Evolutionary conservation across 2,113 vertebrate species (phyloP), one percentile per base, ranked within the genome.

Genomic region (Sapajus apella): DNA sequence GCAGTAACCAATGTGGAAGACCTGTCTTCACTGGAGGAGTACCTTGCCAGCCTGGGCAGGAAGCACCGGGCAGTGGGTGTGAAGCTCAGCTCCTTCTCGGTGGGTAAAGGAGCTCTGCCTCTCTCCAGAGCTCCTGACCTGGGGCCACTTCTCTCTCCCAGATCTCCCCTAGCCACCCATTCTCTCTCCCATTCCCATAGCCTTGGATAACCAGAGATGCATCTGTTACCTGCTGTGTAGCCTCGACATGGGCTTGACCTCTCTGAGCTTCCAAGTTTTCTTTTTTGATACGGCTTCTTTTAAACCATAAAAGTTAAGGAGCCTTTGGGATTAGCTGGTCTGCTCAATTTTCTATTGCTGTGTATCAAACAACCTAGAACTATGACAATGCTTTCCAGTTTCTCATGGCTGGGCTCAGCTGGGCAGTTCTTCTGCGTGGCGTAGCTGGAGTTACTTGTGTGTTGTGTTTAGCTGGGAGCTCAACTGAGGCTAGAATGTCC

Each of bases 31-130:
- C 97, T 99, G 98, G 99, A 99, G 83, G 99, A 99, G 47, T 99
- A 99, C 97, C 98, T 99, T 91, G 98, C 99, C 64, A 98, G 99
- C 97, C 98, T 99, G 2, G 99, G 99, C 92, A 99, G 98, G 98
- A 99, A 99, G 98, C 99, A 99, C 94, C 99, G 99, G 91, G 98
- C 99, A 2, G 98, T 99, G 17, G 99, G 99, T 13, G 99, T 99
- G 95, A 99, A 98, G 97, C 98, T 98, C 2, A 99, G 99, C 97
- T 99, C 99, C 64, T 99, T 99, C 84, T 99, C 99, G 97, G 99
- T 99, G 98, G 97, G 99, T 99, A 98, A 98, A 98, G 8, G 2
- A 0, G 11, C 50, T 58, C 81, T 50, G 50, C 13, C 21, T 68
- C 52, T 61, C n/a, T 82, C 83, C 32, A 16, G n/a, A 82, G 52